Base-by-base conservation (phyloP, 1,140 invertebrate genomes). In the Drosophila arawakana region DNA sequence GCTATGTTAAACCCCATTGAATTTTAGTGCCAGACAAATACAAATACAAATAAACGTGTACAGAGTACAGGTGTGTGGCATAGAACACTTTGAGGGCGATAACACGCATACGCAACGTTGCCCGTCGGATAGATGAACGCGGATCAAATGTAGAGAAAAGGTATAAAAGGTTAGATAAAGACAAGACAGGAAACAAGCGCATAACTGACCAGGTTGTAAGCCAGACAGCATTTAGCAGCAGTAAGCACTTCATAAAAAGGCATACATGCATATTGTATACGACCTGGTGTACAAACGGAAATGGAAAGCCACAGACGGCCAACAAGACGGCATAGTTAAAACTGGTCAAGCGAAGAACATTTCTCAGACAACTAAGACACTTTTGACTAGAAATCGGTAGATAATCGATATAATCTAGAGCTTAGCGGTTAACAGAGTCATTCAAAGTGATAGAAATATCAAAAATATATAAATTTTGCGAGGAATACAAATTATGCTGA, bases 21-120 rank as follows among this genome's bases (percentile, higher is more conserved):
- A 84, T 75, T 84, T 80, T 59, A 84, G 76, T 80, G 74, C 74
- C 50, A 49, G 50, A 59, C 74, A 84, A 84, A 80, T 78, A 80
- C 66, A 78, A 75, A 78, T 58, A 82, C 66, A 78, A 75, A 78
- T 58, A 82, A 49, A 66, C 59, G 59, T 46, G 58, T 44, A 44
- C 30, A 76, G 76, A 72, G 58, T 44, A 44, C 30, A 76, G 76
- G 80, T 66, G 67, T 78, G 75, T 63, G 61, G 66, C 39, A 80
- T 57, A 61, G 60, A 80, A 83, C 81, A 80, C 81, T 83, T 69
- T 50, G 59, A 65, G 57, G 73, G 43, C 54, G 66, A 69, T 78
- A 84, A 44, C 73, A 84, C 81, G 81, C 81, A 84, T 77, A 74
- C 81, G 69, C 81, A 61, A 41, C 35, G 67, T 72, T 55, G 65